Percentiles rank a stretch among this genome's conserved stretches.
These are phyloP conservation scores for Apodemus speciosus DNA, from an alignment of 2,113 vertebrate genomes.

Conservation along the genomic window DNA sequence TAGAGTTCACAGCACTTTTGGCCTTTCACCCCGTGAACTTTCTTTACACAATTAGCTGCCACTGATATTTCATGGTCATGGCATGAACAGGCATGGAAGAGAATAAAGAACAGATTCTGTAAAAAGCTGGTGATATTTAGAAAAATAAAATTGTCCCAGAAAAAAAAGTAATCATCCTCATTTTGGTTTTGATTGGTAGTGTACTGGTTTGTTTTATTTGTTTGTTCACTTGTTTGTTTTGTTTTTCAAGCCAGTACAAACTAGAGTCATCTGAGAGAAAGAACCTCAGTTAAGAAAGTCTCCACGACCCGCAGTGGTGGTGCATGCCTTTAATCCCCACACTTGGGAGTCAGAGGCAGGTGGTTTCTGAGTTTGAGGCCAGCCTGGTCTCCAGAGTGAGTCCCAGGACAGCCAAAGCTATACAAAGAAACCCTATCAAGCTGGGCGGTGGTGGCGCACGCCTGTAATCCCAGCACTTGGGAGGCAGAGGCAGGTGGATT, in stretches of 20 bases:
- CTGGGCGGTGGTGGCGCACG: too few relatives aligned
- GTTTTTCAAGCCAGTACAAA: not conserved
- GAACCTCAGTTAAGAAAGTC: not conserved
- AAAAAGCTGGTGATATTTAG: not conserved
- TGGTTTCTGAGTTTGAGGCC: too few relatives aligned
- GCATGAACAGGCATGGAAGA: not conserved
- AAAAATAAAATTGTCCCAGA: not conserved
- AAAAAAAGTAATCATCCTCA: not conserved
- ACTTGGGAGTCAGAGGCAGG: too few relatives aligned
- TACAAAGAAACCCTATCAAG: too few relatives aligned
- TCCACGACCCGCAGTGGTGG: too few relatives aligned
- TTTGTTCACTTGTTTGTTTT: not conserved
- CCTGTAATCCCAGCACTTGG: too few relatives aligned
- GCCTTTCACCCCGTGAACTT: not conserved
- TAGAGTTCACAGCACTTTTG: not conserved
- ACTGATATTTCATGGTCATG: not conserved
- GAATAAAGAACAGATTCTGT: not conserved
- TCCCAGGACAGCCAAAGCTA: too few relatives aligned
- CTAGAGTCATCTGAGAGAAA: not conserved
- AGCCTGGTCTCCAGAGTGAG: too few relatives aligned
- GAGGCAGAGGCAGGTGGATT: too few relatives aligned
- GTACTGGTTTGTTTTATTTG: not conserved
- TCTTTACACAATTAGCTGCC: not conserved
- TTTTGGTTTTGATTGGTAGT: not conserved
- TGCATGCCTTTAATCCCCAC: too few relatives aligned